Evolutionary conservation across 2,888 invertebrate genomes (phyloP).

Genomic region (Mesodorylaimus sp.): DNA sequence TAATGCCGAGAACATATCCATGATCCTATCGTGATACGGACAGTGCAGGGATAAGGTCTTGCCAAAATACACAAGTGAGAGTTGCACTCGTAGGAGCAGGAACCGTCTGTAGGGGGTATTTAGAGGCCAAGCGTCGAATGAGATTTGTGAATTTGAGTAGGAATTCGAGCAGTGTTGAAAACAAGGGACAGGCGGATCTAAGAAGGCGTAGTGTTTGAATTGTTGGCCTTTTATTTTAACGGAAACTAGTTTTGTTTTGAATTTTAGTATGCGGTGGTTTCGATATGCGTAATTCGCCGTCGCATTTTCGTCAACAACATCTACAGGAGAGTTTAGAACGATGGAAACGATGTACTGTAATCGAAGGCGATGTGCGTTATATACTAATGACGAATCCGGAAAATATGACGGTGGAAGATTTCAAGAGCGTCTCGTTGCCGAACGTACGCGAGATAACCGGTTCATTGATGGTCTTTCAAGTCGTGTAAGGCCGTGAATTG

Average conservation of each 20-base stretch:
- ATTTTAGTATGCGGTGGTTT: slow-evolving; percentile 8
- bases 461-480: not conserved
- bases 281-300: slow-evolving; percentile 9
- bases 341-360: not conserved
- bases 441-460: not conserved
- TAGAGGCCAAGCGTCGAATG: too few species aligned
- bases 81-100: too few species aligned
- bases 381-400: not conserved
- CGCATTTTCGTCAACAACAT: not conserved
- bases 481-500: not conserved
- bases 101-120: too few species aligned
- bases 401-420: not conserved
- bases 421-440: not conserved
- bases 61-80: too few species aligned
- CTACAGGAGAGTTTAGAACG: not conserved
- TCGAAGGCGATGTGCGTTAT: not conserved
- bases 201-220: too few species aligned
- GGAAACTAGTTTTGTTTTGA: not conserved
- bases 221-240: too few species aligned
- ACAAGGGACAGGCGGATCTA: too few species aligned
- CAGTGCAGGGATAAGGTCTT: too few species aligned
- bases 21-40: too few species aligned
- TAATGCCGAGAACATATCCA: too few species aligned
- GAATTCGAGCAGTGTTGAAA: too few species aligned
- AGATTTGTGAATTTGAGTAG: too few species aligned